A percentile compares a stretch with the other conserved stretches of the same genome.
phyloP scores from a whole-genome alignment of 1,140 invertebrate species.

The Galleria mellonella region DNA sequence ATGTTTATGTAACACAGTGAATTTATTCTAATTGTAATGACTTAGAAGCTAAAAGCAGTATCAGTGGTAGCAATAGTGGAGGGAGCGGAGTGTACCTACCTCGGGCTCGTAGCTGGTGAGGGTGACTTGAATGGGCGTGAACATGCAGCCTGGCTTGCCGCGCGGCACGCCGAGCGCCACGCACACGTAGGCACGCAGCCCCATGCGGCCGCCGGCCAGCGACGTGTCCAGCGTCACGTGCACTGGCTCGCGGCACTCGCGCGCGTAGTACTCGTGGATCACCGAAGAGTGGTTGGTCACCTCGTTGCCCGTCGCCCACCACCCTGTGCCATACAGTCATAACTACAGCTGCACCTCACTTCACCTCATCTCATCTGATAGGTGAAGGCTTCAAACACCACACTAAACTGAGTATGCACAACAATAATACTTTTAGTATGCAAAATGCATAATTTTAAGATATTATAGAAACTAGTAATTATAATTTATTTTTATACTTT shows the following conservation, averaged over 20 bases:
- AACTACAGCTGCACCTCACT: no score
- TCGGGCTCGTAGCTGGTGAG: slow-evolving; percentile 93
- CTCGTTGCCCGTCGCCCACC: slow-evolving; percentile 98
- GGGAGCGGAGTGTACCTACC: slow-evolving; percentile 48
- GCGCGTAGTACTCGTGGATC: slow-evolving; percentile 97
- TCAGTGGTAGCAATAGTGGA: no score
- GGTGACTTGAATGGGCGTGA: slow-evolving; percentile 92
- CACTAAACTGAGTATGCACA: no score
- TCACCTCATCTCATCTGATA: no score
- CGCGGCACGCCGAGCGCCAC: slow-evolving; percentile 89
- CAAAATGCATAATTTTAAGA: no score
- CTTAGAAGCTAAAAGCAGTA: no score
- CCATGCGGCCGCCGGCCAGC: slow-evolving; percentile 87
- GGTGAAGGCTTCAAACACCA: no score
- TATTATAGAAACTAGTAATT: no score
- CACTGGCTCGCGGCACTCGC: slow-evolving; percentile 94
- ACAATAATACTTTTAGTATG: no score
- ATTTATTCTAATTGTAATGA: no score
- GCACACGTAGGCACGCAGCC: slow-evolving; percentile 92
- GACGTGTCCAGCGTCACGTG: slow-evolving; percentile 96
- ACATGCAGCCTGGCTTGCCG: slow-evolving; percentile 96
- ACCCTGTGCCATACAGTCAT: slow-evolving; percentile 78
- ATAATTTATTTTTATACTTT: no score
- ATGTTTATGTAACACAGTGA: no score
- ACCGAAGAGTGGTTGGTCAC: slow-evolving; percentile 97